phyloP scores from a whole-genome alignment of 2,797 vertebrate genomes.

The Schizopygopsis pylzovi region DNA sequence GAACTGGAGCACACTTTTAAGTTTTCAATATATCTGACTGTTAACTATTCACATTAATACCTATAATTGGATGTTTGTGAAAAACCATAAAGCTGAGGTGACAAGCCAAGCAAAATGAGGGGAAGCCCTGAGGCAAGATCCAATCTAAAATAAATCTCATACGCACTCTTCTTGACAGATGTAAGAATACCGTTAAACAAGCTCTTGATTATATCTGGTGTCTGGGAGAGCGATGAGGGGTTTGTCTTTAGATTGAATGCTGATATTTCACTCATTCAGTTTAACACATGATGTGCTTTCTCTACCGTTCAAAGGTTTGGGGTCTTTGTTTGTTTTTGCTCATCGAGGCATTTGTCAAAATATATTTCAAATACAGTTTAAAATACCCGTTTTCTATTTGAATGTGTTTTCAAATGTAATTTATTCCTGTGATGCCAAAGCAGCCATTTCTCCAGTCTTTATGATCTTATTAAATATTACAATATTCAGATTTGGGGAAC shows the following conservation, averaged over 20 bases:
- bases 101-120: not conserved
- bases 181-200: not conserved
- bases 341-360: not conserved
- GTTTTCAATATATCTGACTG: not conserved
- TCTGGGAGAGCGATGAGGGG: constrained; percentile 16
- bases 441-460: not conserved
- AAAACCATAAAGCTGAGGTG: not conserved
- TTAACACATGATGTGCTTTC: not conserved
- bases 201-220: not conserved
- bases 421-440: not conserved
- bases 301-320: not conserved
- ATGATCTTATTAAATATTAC: not conserved
- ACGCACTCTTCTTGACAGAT: constrained; percentile 16
- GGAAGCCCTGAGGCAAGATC: constrained; percentile 31
- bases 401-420: not conserved
- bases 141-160: constrained; percentile 3
- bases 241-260: not conserved
- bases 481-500: not conserved
- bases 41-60: not conserved
- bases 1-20: not conserved
- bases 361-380: too few species aligned
- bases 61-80: not conserved
- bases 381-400: not conserved
- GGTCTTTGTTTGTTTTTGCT: not conserved
- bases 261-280: not conserved